A percentile compares a stretch with the other conserved stretches of the same genome.
phyloP scores from a whole-genome alignment of 2,888 invertebrate species.

The Ormyrus thymus region DNA sequence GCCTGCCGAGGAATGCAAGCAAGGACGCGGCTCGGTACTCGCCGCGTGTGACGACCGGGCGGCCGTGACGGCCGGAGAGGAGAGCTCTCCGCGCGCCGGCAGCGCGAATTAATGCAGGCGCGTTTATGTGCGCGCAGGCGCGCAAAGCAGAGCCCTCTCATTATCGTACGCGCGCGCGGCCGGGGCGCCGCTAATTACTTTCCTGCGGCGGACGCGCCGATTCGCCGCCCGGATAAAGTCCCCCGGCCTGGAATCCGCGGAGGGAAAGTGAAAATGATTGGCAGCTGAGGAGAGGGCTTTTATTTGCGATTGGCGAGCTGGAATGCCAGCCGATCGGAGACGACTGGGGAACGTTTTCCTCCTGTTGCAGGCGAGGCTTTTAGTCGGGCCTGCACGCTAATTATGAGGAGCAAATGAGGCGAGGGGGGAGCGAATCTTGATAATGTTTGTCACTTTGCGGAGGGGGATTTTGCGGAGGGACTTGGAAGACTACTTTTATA shows the following conservation, averaged over 20 bases:
- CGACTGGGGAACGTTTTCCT: too few relatives aligned
- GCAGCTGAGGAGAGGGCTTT: slow-evolving; percentile 4
- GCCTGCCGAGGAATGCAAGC: slow-evolving; percentile 39
- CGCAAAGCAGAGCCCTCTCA: slow-evolving; percentile 13
- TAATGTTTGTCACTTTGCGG: too few relatives aligned
- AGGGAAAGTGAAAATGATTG: slow-evolving; percentile 50
- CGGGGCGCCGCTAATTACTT: slow-evolving; percentile 51
- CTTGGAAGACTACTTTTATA: too few relatives aligned
- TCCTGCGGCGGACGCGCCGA: neutral
- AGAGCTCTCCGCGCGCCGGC: neutral
- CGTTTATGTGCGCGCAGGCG: slow-evolving; percentile 15
- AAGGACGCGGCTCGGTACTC: neutral
- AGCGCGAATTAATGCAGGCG: slow-evolving; percentile 45
- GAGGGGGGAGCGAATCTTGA: too few relatives aligned
- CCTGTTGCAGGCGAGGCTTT: too few relatives aligned
- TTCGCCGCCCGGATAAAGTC: too few relatives aligned
- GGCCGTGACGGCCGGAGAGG: slow-evolving; percentile 35
- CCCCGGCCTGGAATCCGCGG: slow-evolving; percentile 1
- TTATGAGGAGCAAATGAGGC: too few relatives aligned
- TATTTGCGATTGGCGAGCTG: slow-evolving; percentile 24
- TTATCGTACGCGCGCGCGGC: slow-evolving; percentile 11
- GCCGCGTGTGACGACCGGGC: slow-evolving; percentile 48
- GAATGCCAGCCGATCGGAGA: neutral
- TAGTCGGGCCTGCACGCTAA: too few relatives aligned
- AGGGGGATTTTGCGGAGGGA: too few relatives aligned